These are phyloP conservation scores for Cristatella mucedo DNA, from an alignment of 2,888 invertebrate species.

Conservation along the genomic window DNA sequence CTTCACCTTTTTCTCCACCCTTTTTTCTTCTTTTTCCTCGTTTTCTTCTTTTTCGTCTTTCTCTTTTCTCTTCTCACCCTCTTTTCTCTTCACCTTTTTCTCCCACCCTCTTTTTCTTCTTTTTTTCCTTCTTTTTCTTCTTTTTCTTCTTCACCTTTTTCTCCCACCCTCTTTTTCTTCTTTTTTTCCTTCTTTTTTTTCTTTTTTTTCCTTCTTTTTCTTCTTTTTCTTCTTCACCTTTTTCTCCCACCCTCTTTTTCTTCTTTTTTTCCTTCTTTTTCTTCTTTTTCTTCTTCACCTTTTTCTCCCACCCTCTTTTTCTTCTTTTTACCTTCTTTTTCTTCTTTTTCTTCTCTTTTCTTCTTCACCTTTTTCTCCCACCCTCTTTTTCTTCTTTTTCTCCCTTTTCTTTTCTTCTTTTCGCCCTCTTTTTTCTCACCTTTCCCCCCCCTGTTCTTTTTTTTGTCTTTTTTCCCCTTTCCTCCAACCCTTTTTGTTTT, in stretches of 20 bases:
- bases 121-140: background rate
- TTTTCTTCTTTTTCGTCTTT: background rate
- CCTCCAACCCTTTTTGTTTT: background rate
- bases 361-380: background rate
- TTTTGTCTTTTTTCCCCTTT: too few species aligned
- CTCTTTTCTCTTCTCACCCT: background rate
- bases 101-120: too few species aligned
- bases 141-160: background rate
- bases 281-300: background rate
- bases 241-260: background rate
- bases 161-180: background rate
- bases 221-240: background rate
- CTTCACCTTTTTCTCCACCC: background rate
- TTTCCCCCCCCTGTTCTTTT: background rate
- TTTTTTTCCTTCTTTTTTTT: background rate
- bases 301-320: background rate
- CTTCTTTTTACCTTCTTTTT: background rate
- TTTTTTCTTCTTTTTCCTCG: background rate
- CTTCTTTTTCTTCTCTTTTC: background rate
- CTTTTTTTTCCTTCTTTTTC: constrained; percentile 1
- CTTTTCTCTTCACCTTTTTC: background rate
- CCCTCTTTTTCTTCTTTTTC: too few species aligned
- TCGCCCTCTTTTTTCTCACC: background rate
- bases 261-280: background rate
- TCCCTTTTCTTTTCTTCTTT: background rate